These are phyloP conservation scores for Nomada goodeniana DNA, from an alignment of 2,888 invertebrate genomes.

Conservation along the genomic window DNA sequence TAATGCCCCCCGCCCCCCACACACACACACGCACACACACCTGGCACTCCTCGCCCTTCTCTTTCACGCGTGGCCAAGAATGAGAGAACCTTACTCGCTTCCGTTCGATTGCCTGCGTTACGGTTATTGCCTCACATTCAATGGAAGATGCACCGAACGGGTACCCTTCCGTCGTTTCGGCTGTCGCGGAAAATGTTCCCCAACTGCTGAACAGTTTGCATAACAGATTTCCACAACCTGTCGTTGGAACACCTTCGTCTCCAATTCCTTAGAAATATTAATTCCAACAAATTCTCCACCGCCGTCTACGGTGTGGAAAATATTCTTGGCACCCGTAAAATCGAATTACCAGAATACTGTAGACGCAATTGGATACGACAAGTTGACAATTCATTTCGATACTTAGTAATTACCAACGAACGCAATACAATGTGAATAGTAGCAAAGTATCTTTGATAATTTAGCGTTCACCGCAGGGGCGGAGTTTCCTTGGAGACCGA, in stretches of 20 bases:
- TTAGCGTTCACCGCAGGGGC: constrained; percentile 88
- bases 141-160: constrained; percentile 23
- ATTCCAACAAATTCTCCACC: not conserved
- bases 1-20: constrained; percentile 4
- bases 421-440: constrained; percentile 60
- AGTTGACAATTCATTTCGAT: not conserved
- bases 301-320: not conserved
- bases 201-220: not conserved
- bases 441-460: constrained; percentile 82
- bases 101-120: constrained; percentile 52
- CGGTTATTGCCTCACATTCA: constrained; percentile 30
- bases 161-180: not conserved
- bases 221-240: not conserved
- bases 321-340: not conserved
- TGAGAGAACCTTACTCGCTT: not conserved
- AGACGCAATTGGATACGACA: no score
- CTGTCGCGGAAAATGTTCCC: not conserved
- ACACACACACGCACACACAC: not conserved
- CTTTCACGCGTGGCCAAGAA: not conserved
- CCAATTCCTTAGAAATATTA: not conserved
- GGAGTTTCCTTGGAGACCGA: constrained; percentile 95
- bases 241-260: not conserved
- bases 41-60: not conserved
- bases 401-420: constrained; percentile 52
- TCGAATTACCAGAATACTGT: no score